Evolutionary conservation across 2,113 vertebrate species (phyloP).

Genomic region (Seriola rivoliana): DNA sequence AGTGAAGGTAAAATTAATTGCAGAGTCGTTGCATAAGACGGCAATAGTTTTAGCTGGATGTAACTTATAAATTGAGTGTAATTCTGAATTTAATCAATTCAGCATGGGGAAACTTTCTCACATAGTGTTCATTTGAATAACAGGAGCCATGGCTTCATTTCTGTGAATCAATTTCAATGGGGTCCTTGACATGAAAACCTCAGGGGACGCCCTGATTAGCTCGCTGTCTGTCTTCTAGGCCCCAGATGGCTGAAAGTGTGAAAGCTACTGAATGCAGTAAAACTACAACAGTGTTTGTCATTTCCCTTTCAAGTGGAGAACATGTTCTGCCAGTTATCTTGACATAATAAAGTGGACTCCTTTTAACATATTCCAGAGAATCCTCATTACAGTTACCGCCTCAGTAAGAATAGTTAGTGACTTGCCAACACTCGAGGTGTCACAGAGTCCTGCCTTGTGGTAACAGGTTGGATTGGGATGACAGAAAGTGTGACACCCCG

Average conservation of each 20-base stretch:
- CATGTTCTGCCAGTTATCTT: background rate
- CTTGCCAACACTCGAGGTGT: background rate
- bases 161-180: slow-evolving; percentile 9
- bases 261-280: background rate
- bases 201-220: background rate
- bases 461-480: background rate
- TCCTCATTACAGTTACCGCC: background rate
- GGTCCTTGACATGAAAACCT: slow-evolving; percentile 33
- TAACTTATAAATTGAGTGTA: background rate
- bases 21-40: background rate
- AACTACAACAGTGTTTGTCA: slow-evolving; percentile 6
- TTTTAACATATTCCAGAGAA: background rate
- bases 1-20: background rate
- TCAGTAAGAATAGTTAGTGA: background rate
- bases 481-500: background rate
- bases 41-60: too few relatives aligned
- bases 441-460: background rate
- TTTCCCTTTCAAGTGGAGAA: slow-evolving; percentile 16
- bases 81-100: slow-evolving; percentile 6
- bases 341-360: slow-evolving; percentile 16
- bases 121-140: slow-evolving; percentile 4
- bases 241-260: background rate
- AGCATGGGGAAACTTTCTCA: background rate
- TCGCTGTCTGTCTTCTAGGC: background rate
- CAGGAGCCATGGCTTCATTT: background rate